Conservation (phyloP, 2,113 vertebrate genomes). For the Stercorarius parasiticus region DNA sequence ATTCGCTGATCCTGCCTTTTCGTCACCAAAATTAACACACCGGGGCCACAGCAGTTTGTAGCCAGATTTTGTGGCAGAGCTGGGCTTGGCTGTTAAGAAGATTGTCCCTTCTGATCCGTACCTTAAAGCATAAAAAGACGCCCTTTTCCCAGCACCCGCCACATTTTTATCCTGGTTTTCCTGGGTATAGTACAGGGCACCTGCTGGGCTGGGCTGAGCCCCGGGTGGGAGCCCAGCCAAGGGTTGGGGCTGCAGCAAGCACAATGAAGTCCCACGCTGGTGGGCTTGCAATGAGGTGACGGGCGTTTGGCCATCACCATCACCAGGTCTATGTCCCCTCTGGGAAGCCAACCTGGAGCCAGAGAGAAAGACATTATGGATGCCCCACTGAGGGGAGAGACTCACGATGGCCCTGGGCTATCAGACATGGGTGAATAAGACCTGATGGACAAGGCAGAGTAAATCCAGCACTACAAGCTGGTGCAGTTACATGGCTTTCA, state of each 20-base stretch:
- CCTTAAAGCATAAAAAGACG: not conserved
- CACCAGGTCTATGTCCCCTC: not conserved
- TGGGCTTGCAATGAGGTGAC: not conserved
- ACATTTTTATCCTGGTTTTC: not conserved
- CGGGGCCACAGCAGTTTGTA: not conserved
- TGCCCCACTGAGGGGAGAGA: rapidly evolving
- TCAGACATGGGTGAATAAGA: rapidly evolving
- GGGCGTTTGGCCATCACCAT: not conserved
- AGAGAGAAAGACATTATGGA: rapidly evolving
- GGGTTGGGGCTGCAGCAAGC: not conserved
- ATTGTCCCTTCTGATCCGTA: not conserved
- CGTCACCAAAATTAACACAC: not conserved
- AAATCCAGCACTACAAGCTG: not conserved
- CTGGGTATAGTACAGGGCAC: not conserved
- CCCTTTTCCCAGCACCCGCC: not conserved
- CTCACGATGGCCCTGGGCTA: rapidly evolving
- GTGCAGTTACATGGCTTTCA: not conserved
- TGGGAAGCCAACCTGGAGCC: not conserved
- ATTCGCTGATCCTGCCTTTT: not conserved
- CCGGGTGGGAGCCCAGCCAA: not conserved
- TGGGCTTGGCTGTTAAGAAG: not conserved
- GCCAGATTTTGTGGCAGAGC: not conserved
- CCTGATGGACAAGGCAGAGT: not conserved
- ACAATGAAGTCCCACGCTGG: rapidly evolving
- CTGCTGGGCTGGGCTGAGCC: not conserved